phyloP scores from a whole-genome alignment of 2,797 vertebrate species.

The Alectoris magna region DNA sequence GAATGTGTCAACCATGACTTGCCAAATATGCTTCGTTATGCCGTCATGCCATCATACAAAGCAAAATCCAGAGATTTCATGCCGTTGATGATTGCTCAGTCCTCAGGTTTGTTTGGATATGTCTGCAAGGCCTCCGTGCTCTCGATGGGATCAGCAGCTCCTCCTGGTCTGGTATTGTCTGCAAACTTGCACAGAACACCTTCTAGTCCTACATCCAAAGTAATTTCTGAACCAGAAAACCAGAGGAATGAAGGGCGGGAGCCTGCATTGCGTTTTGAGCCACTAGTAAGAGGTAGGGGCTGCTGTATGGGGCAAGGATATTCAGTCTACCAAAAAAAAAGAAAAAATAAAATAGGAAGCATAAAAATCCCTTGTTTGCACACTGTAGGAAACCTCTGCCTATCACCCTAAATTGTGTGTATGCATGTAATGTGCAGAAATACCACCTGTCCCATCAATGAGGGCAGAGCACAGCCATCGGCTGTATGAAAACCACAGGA shows the following conservation, averaged over 20 bases:
- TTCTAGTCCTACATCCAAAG: neutral
- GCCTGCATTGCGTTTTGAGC: neutral
- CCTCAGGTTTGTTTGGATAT: too few relatives aligned
- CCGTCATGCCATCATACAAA: neutral
- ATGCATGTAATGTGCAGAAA: neutral
- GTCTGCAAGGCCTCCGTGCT: too few relatives aligned
- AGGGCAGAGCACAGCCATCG: neutral
- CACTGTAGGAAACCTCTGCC: neutral
- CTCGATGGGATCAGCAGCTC: too few relatives aligned
- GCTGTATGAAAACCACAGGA: rapidly evolving
- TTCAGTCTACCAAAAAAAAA: neutral
- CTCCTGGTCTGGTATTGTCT: too few relatives aligned
- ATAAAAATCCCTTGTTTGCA: rapidly evolving
- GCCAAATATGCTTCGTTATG: neutral
- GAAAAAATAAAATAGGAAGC: neutral
- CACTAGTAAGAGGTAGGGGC: neutral
- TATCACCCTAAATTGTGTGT: neutral
- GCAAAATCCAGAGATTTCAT: neutral
- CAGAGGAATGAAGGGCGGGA: neutral
- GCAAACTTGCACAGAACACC: too few relatives aligned
- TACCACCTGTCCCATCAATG: neutral
- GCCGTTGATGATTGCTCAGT: too few relatives aligned
- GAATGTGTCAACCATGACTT: neutral
- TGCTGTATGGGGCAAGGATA: neutral
- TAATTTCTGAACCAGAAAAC: neutral